Base-by-base conservation (phyloP, 2,113 vertebrate genomes). In the Sylvietta virens region DNA sequence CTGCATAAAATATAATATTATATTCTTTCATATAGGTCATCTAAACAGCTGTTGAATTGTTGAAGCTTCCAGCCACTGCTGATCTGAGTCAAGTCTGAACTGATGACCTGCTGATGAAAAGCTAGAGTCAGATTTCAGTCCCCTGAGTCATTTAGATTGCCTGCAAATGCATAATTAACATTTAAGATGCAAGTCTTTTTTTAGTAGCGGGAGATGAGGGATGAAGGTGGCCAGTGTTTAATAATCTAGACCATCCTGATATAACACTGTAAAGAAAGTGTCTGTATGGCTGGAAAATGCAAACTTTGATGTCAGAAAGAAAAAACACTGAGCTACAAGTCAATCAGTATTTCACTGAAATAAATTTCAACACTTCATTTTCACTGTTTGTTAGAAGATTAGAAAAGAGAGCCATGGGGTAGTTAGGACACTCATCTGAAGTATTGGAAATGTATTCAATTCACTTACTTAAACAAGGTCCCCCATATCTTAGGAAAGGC, bases 161-260 rank as follows among this genome's bases (percentile, higher is more conserved):
- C 51, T 83, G 87, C 58, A 95, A 87, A 93, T 58, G 87, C 56
- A 76, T 95, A 95, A 95, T 94, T 97, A 95, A 91, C 81, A 93
- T 95, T 88, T 88, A 86, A 92, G 81, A 82, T 93, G 71, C 35
- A 66, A 74, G 15, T 37, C 51, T 95, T 82, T 94, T 95, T 96
- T 96, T 91, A 93, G 94, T 78, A 86, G n/a, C 58, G 39, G 44
- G 30, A 78, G 45, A 73, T 50, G 45, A 81, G 35, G 30, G 47
- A 73, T 71, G 64, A 81, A 89, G 45, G 45, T 61, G 80, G 39
- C 40, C 51, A 40, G 20, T 86, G 40, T 79, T 95, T 94, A 94
- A 92, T 74, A 89, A 76, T 61, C 70, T 61, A 42, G 61, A 42
- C 27, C 0, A 0, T 79, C 31, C 53, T 80, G 39, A 70, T 66